A percentile compares a stretch with the other conserved stretches of the same genome.
These are phyloP conservation scores for Origma solitaria DNA, from an alignment of 2,113 vertebrate species.

Conservation along the genomic window DNA sequence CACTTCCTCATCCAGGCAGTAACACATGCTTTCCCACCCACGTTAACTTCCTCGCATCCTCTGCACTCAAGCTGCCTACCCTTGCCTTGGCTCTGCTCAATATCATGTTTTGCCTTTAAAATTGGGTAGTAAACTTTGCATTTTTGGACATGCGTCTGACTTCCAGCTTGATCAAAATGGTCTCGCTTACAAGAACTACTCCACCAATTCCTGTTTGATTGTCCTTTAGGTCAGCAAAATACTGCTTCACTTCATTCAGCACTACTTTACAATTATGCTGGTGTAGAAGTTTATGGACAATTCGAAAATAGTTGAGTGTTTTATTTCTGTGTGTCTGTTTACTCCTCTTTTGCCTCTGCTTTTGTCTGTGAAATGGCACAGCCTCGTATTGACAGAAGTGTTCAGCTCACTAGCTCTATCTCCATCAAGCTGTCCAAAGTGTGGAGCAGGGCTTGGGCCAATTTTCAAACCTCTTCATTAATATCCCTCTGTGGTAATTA, in stretches of 20 bases:
- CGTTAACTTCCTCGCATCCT: conserved; percentile 48
- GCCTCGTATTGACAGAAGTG: not conserved
- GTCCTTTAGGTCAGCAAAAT: not conserved
- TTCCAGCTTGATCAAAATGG: not conserved
- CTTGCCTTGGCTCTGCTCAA: not conserved
- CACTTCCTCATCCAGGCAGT: conserved; percentile 83
- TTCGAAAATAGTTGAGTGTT: not conserved
- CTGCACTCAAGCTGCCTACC: conserved; percentile 5
- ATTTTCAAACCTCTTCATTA: conserved; percentile 35
- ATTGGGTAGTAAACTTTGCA: not conserved
- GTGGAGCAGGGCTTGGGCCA: not conserved
- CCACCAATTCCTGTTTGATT: not conserved
- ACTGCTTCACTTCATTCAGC: not conserved
- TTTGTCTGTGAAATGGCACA: not conserved
- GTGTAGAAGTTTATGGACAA: not conserved
- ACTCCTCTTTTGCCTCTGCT: not conserved
- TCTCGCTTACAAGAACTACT: not conserved
- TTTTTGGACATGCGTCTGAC: not conserved
- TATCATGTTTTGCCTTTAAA: conserved; percentile 9
- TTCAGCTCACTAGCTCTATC: not conserved
- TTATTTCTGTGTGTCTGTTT: not conserved
- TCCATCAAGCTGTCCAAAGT: conserved; percentile 20
- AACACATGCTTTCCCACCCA: conserved; percentile 85
- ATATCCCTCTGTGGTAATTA: conserved; percentile 51
- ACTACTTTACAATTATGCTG: not conserved